Evolutionary conservation across 2,888 invertebrate species (phyloP).

Genomic region (Drosophila fungiperda): DNA sequence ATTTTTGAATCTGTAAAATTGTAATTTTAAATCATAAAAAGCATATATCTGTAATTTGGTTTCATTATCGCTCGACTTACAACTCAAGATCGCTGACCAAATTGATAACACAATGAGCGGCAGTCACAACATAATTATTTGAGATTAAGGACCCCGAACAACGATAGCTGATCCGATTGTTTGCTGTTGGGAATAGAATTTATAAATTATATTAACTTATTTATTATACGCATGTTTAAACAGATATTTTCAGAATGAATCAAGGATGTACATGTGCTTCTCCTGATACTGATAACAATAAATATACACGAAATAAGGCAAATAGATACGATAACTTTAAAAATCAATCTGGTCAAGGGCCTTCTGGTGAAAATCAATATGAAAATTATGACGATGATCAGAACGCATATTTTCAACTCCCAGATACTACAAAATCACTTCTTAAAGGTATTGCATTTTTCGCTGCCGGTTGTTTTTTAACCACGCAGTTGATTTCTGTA

Average conservation of each 20-base stretch:
- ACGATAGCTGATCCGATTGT: slow-evolving; percentile 81
- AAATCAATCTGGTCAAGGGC: too few species aligned
- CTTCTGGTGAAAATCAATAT: not conserved
- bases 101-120: slow-evolving; percentile 87
- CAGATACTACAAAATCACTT: slow-evolving; percentile 56
- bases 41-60: not conserved
- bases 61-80: slow-evolving; percentile 74
- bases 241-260: slow-evolving; percentile 31
- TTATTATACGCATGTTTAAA: not conserved
- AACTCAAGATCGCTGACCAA: slow-evolving; percentile 85
- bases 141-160: slow-evolving; percentile 87
- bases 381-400: not conserved
- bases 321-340: too few species aligned
- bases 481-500: slow-evolving; percentile 65
- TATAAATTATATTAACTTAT: not conserved
- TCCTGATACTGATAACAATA: not conserved
- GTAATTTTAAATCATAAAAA: not conserved
- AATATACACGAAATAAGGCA: too few species aligned
- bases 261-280: slow-evolving; percentile 32
- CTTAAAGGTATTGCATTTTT: slow-evolving; percentile 71
- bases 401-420: slow-evolving; percentile 28
- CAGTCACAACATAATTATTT: slow-evolving; percentile 87
- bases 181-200: slow-evolving; percentile 60
- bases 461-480: slow-evolving; percentile 68
- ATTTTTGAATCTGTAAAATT: not conserved